These are phyloP conservation scores for Phoronis australis DNA, from an alignment of 2,888 invertebrate species.

Conservation along the genomic window DNA sequence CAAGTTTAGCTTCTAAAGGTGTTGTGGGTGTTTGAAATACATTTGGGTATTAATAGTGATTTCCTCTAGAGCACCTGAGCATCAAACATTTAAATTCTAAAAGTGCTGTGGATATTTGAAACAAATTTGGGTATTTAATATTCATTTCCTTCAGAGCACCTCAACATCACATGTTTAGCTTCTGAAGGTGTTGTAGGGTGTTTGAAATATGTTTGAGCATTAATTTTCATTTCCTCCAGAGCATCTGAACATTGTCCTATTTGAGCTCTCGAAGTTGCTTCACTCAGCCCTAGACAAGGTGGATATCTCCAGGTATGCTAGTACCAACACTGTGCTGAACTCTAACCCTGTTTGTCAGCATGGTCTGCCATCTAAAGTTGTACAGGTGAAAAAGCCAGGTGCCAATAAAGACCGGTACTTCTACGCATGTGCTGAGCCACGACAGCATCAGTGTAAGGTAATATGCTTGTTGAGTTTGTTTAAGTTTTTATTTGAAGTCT, in stretches of 20 bases:
- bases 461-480: not conserved
- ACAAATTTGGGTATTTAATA: too few relatives aligned
- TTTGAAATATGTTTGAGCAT: too few relatives aligned
- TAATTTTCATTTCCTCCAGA: conserved; percentile 23
- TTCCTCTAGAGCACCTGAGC: too few relatives aligned
- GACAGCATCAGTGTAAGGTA: conserved; percentile 36
- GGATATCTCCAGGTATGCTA: conserved; percentile 19
- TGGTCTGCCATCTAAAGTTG: conserved; percentile 31
- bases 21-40: too few relatives aligned
- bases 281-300: conserved; percentile 26
- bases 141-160: too few relatives aligned
- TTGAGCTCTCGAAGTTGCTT: conserved; percentile 25
- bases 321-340: conserved; percentile 3
- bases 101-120: too few relatives aligned
- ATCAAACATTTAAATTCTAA: too few relatives aligned
- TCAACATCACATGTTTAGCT: too few relatives aligned
- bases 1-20: too few relatives aligned
- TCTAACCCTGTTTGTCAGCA: conserved; percentile 29
- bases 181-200: too few relatives aligned
- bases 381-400: conserved; percentile 36
- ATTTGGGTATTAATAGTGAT: too few relatives aligned
- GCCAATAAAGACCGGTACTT: conserved; percentile 38
- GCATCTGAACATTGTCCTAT: conserved; percentile 31
- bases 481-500: not conserved
- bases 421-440: conserved; percentile 27